phyloP scores from a whole-genome alignment of 2,888 invertebrate species.

The Heliconius hortense region DNA sequence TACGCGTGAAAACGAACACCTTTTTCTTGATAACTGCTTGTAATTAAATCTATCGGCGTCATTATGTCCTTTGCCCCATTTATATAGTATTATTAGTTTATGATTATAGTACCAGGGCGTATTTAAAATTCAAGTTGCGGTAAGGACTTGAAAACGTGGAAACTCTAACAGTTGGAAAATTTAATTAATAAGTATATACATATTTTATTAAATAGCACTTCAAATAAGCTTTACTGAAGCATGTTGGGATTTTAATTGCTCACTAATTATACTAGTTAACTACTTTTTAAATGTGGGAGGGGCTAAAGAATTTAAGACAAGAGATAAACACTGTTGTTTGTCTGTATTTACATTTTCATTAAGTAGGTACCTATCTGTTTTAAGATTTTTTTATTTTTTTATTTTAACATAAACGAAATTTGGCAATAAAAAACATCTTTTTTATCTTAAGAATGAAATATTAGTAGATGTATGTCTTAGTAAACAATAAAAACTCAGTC shows the following conservation, averaged over 20 bases:
- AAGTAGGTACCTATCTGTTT: neutral
- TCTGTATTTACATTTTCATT: neutral
- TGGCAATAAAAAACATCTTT: too few species aligned
- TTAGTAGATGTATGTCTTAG: too few species aligned
- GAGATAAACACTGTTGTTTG: slow-evolving; percentile 10
- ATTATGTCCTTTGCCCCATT: slow-evolving; percentile 79
- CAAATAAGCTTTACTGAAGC: slow-evolving; percentile 70
- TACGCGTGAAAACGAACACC: slow-evolving; percentile 77
- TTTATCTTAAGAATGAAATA: too few species aligned
- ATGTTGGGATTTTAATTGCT: slow-evolving; percentile 58
- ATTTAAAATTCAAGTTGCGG: slow-evolving; percentile 66
- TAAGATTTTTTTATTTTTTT: neutral
- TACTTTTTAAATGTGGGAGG: slow-evolving; percentile 26
- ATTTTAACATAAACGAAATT: neutral
- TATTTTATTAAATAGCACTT: slow-evolving; percentile 78
- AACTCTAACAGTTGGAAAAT: slow-evolving; percentile 55
- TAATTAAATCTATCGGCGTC: slow-evolving; percentile 70
- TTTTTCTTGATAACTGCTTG: slow-evolving; percentile 64
- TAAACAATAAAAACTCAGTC: too few species aligned
- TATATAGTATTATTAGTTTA: slow-evolving; percentile 67
- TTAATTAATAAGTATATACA: slow-evolving; percentile 69
- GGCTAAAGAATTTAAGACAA: slow-evolving; percentile 22
- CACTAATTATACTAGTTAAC: slow-evolving; percentile 57
- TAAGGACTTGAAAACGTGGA: slow-evolving; percentile 57
- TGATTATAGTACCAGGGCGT: slow-evolving; percentile 67